Conservation (phyloP, 2,888 invertebrate species). For the Liposcelis brunnea region DNA sequence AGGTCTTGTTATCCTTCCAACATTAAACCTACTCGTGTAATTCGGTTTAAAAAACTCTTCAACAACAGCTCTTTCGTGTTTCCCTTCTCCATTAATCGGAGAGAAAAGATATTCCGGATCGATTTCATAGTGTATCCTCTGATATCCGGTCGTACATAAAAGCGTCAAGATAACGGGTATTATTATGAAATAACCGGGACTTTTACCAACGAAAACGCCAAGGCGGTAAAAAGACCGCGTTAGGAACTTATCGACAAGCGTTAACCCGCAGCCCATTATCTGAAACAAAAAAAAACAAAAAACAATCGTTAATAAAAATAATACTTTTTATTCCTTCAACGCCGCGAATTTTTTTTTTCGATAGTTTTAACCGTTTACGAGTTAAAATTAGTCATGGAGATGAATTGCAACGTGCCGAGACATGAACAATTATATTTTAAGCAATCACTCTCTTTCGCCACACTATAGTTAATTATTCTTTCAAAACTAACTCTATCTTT, state of each 20-base stretch:
- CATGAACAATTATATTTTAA: too few species aligned
- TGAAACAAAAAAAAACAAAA: neutral
- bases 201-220: conserved; percentile 57
- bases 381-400: too few species aligned
- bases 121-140: conserved; percentile 72
- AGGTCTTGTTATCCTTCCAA: conserved; percentile 72
- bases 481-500: too few species aligned
- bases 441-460: too few species aligned
- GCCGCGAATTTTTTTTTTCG: too few species aligned
- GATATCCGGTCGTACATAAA: conserved; percentile 74
- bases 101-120: conserved; percentile 88
- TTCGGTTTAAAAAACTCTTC: conserved; percentile 76
- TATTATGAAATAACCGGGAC: conserved; percentile 78
- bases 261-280: conserved; percentile 47
- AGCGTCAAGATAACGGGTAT: conserved; percentile 66
- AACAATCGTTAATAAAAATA: too few species aligned
- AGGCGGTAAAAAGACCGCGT: conserved; percentile 67
- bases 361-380: too few species aligned
- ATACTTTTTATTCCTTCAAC: too few species aligned
- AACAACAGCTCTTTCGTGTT: conserved; percentile 60
- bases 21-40: conserved; percentile 69
- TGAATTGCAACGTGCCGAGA: too few species aligned
- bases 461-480: too few species aligned
- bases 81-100: conserved; percentile 72
- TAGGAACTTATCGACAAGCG: conserved; percentile 61